phyloP scores from a whole-genome alignment of 2,113 vertebrate genomes.

The Mystacornis crossleyi region DNA sequence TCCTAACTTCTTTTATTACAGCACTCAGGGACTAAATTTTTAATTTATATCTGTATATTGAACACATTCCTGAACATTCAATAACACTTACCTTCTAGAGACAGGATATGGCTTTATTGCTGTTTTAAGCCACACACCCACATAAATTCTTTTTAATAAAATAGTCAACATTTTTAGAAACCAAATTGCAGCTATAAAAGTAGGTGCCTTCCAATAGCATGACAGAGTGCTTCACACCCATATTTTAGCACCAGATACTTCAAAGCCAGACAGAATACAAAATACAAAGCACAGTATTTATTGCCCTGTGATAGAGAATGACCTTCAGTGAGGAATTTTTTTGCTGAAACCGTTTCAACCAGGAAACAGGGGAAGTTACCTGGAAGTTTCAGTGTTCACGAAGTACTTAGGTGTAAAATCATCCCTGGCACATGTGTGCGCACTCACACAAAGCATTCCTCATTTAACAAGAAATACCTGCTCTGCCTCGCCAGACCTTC shows the following conservation, averaged over 20 bases:
- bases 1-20: background rate
- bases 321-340: background rate
- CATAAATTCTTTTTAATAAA: background rate
- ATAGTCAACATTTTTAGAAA: background rate
- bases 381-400: background rate
- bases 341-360: background rate
- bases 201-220: background rate
- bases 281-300: background rate
- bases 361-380: background rate
- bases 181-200: background rate
- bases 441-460: background rate
- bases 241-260: background rate
- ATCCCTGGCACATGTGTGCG: accelerated
- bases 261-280: background rate
- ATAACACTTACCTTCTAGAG: background rate
- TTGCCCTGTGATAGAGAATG: background rate
- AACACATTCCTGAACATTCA: background rate
- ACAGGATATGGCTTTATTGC: background rate
- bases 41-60: background rate
- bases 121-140: background rate
- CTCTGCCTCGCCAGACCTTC: background rate
- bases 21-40: background rate
- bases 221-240: background rate
- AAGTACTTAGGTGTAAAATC: background rate
- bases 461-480: background rate